These are phyloP conservation scores for Enteromius radiatus DNA, from an alignment of 2,797 vertebrate species.

Conservation along the genomic window DNA sequence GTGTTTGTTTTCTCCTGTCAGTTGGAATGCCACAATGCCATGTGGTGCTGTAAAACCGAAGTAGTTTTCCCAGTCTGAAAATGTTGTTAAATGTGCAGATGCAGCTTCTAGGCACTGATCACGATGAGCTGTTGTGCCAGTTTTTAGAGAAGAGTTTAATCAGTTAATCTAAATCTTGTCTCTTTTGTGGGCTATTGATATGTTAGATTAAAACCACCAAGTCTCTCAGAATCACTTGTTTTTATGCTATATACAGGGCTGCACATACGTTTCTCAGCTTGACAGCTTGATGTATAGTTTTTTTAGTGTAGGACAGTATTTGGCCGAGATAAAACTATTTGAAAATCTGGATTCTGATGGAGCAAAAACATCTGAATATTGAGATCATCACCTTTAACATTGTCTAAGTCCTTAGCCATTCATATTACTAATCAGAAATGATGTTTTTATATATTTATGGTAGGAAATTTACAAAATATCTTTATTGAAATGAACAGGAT, in stretches of 20 bases:
- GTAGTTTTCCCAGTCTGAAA: background rate
- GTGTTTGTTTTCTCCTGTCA: background rate
- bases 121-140: constrained; percentile 40
- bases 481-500: too few species aligned
- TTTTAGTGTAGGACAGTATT: too few species aligned
- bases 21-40: background rate
- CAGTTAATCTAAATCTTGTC: constrained; percentile 28
- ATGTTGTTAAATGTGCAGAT: background rate
- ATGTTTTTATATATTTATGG: too few species aligned
- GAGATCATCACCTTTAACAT: too few species aligned
- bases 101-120: constrained; percentile 17
- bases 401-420: too few species aligned
- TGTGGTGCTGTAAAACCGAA: background rate
- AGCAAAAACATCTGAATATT: too few species aligned
- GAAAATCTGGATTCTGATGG: too few species aligned
- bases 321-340: too few species aligned
- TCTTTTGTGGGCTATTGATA: background rate
- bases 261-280: too few species aligned
- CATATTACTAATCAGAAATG: too few species aligned
- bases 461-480: too few species aligned
- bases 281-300: too few species aligned
- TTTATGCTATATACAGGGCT: background rate
- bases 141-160: constrained; percentile 42
- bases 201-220: background rate
- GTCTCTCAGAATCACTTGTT: background rate